These are phyloP conservation scores for Salminus brasiliensis DNA, from an alignment of 2,113 vertebrate species.

Conservation along the genomic window DNA sequence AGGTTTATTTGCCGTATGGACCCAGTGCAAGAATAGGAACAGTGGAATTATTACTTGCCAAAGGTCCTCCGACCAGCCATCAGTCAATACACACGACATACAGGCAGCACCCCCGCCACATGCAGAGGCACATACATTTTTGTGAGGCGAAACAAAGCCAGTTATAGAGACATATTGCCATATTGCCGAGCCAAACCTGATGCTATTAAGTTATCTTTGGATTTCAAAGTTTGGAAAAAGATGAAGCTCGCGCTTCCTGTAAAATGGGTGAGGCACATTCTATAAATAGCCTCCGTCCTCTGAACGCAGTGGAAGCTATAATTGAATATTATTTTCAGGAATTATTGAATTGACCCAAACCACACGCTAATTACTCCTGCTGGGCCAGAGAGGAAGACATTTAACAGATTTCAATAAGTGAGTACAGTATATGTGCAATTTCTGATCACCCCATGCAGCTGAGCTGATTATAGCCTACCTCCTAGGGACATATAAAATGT, in stretches of 20 bases:
- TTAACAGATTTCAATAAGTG: slow-evolving; percentile 74
- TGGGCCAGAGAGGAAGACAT: slow-evolving; percentile 67
- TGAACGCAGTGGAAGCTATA: slow-evolving; percentile 74
- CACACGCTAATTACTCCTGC: slow-evolving; percentile 78
- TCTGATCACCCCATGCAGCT: slow-evolving; percentile 48
- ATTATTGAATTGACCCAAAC: slow-evolving; percentile 81
- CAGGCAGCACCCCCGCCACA: not conserved
- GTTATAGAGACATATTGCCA: slow-evolving; percentile 66
- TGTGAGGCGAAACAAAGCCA: slow-evolving; percentile 47
- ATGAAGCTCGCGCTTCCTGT: slow-evolving; percentile 68
- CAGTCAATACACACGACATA: not conserved
- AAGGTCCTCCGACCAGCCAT: not conserved
- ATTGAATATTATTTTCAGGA: slow-evolving; percentile 84
- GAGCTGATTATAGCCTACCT: slow-evolving; percentile 1
- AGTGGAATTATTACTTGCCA: slow-evolving; percentile 9
- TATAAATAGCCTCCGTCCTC: slow-evolving; percentile 75
- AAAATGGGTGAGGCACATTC: slow-evolving; percentile 62
- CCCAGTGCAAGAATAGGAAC: not conserved
- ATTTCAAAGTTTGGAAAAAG: slow-evolving; percentile 65
- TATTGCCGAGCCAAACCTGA: slow-evolving; percentile 56
- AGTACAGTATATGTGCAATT: slow-evolving; percentile 65
- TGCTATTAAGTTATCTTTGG: slow-evolving; percentile 62
- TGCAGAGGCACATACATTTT: no score
- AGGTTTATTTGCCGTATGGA: slow-evolving; percentile 5
- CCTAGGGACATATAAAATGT: slow-evolving; percentile 31